Conservation (phyloP, 2,888 invertebrate species). For the Hipparchia sbordonii region DNA sequence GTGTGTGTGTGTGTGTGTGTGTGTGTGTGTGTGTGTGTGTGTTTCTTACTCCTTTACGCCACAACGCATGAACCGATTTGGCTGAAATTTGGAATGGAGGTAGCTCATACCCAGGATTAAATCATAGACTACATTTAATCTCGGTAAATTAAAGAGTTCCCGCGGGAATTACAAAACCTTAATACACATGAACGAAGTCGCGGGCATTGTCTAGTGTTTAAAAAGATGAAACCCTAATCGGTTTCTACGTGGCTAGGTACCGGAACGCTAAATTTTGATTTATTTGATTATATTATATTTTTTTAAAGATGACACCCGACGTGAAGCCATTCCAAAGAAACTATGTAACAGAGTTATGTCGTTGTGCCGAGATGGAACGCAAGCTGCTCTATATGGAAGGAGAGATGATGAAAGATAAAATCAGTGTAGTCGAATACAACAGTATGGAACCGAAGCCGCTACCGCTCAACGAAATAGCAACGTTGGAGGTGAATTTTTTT, state of each 20-base stretch:
- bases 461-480: slow-evolving; percentile 87
- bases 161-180: no score
- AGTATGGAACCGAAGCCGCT: slow-evolving; percentile 84
- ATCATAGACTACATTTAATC: no score
- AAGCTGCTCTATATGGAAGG: slow-evolving; percentile 88
- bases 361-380: slow-evolving; percentile 93
- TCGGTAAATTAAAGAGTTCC: no score
- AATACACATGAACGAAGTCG: no score
- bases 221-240: background rate
- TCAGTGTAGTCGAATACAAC: slow-evolving; percentile 83
- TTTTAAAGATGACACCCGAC: slow-evolving; percentile 65
- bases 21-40: no score
- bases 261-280: no score
- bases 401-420: slow-evolving; percentile 89
- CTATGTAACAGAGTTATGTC: slow-evolving; percentile 91
- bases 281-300: background rate
- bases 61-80: no score
- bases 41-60: no score
- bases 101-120: no score
- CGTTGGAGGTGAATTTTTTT: slow-evolving; percentile 84
- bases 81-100: no score
- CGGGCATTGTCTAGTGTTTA: no score
- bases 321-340: slow-evolving; percentile 91
- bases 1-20: no score
- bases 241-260: background rate